Base-by-base conservation (phyloP, 2,888 invertebrate genomes). In the Sepiola atlantica region DNA sequence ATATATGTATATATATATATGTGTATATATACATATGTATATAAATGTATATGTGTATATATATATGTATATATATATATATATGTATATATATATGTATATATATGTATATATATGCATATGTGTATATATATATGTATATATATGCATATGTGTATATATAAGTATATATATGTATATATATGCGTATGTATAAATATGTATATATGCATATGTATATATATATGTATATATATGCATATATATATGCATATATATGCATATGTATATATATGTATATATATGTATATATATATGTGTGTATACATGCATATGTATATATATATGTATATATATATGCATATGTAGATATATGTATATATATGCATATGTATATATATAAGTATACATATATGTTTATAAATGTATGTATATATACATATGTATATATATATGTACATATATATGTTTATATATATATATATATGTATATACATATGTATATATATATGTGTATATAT, bases 1-100 rank as follows among this genome's bases (percentile, higher is more conserved):
- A 77, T 77, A 77, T 77, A 77, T 77, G 24, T 77, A 77, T 77
- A 77, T 77, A 77, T 77, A 77, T 77, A 77, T 77, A 77, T 77
- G 24, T 77, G 24, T 77, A 77, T 77, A 77, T 77, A 77, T 77
- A 77, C 24, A 77, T 77, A 77, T 77, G 24, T 77, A 77, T 77
- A 77, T 77, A 77, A 21, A 77, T 77, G 24, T 77, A 77, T 77
- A 77, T 77, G 24, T 77, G 24, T 77, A 24, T 77, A 24, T 77
- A 24, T 77, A 24, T 77, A 24, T 77, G 77, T 77, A 21, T 77
- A 24, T 77, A 24, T 77, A 24, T 77, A 24, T 77, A 77, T 77
- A 24, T 77, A 24, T 77, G 24, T 77, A 24, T 77, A 24, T 77
- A 77, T 77, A 77, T 77, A 77, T 77, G 24, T 77, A 77, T 77